Percentiles rank a stretch among this genome's conserved stretches.
phyloP scores from a whole-genome alignment of 2,113 vertebrate species.

The Dendrocopos noguchii region DNA sequence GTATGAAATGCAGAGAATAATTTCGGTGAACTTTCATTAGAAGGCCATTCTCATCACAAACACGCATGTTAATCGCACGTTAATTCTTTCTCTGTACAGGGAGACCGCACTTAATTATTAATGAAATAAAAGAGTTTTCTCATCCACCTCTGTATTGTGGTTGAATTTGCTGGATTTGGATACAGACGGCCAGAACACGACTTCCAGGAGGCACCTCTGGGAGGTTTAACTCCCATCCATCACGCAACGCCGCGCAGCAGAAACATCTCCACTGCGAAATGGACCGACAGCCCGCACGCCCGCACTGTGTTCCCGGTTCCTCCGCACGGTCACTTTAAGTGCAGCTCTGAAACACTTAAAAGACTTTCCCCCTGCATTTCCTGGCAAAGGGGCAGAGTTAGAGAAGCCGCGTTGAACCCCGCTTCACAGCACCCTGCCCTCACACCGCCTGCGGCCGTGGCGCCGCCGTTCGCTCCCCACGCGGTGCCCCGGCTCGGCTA shows the following conservation, averaged over 20 bases:
- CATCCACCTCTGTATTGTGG: neutral
- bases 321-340: neutral
- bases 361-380: neutral
- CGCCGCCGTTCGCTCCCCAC: neutral
- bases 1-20: neutral
- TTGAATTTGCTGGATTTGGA: neutral
- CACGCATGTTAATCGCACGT: neutral
- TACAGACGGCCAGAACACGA: neutral
- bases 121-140: neutral
- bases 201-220: neutral
- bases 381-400: fast-evolving
- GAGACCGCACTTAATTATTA: neutral
- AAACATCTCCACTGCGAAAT: fast-evolving
- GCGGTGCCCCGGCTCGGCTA: neutral
- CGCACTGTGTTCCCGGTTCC: neutral
- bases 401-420: neutral
- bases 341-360: neutral
- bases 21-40: neutral
- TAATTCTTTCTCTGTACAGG: neutral
- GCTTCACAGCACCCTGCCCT: neutral
- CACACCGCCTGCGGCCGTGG: neutral
- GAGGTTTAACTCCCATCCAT: neutral
- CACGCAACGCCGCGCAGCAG: neutral
- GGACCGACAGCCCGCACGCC: neutral
- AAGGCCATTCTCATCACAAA: neutral